Base-by-base conservation (phyloP, 2,888 invertebrate genomes). In the Siphlonurus alternatus region DNA sequence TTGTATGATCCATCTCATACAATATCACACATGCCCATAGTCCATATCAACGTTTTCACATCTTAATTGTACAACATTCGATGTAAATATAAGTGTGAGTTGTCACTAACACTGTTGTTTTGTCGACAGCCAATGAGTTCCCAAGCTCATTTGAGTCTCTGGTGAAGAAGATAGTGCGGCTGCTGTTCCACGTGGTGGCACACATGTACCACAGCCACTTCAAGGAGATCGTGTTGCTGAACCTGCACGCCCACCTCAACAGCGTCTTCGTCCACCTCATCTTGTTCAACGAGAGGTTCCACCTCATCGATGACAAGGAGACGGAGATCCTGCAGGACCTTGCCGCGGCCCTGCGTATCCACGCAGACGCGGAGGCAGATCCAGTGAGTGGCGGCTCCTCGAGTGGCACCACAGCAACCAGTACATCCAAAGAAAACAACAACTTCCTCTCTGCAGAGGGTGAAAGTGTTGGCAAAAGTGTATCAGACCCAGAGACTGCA, bases 171-270 rank as follows among this genome's bases (percentile, higher is more conserved):
- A 94, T 97, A 78, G 85, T 92, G 80, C 89, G 94, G 77, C 86
- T 95, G 80, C 85, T 95, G 81, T 95, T 94, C 84, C 96, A 96
- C 81, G 95, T 97, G 78, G 85, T 97, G 83, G 95, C 95, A 78
- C 97, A 98, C 83, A 83, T 97, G 78, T 96, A 97, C 83, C 93
- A 94, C 77, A 89, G 92, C 79, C 97, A 98, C 85, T 96, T 95
- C 83, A 86, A 91, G 79, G 93, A 95, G 82, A 88, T 96, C 73
- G 89, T 92, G 75, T 83, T 92, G 76, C 84, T 97, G 77, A 89
- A 91, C 72, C 83, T 97, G 76, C 95, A 96, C 81, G 89, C 93
- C 75, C 96, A 97, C 80, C 87, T 97, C 78, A 96, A 97, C 83
- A 88, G 93, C 80, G 90, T 97, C 72, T 96, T 95, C 82, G 92